These are phyloP conservation scores for Deroptyus accipitrinus DNA, from an alignment of 2,113 vertebrate species.

Conservation along the genomic window DNA sequence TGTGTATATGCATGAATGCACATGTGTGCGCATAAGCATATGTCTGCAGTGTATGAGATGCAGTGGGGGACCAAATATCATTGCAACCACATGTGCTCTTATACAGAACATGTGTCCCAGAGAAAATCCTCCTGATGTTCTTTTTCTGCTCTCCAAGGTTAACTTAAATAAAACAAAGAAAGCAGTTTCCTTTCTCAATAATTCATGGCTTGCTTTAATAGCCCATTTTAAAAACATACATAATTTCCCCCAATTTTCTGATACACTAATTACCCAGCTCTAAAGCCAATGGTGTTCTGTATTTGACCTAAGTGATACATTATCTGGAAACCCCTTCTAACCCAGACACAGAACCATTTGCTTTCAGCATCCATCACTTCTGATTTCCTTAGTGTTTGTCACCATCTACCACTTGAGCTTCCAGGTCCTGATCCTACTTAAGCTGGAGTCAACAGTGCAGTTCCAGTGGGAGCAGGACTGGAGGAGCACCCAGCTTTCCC, in stretches of 20 bases:
- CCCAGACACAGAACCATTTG: constrained; percentile 22
- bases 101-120: neutral
- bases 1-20: neutral
- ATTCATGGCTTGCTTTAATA: constrained; percentile 67
- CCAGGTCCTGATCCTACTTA: neutral
- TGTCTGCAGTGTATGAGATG: neutral
- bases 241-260: constrained; percentile 70
- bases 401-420: constrained; percentile 15
- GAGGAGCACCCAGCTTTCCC: neutral
- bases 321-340: constrained; percentile 32
- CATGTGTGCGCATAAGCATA: neutral
- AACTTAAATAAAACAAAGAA: constrained; percentile 64
- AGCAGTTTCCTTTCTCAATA: constrained; percentile 54
- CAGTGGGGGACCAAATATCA: neutral
- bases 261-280: constrained; percentile 69
- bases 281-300: constrained; percentile 63
- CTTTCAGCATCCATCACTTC: constrained; percentile 39
- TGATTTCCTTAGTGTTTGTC: constrained; percentile 51
- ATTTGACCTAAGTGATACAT: constrained; percentile 64
- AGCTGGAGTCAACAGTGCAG: neutral
- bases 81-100: constrained; percentile 5
- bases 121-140: neutral
- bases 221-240: constrained; percentile 64
- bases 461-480: neutral
- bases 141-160: constrained; percentile 42